Base-by-base conservation (phyloP, 2,113 vertebrate genomes). In the Rhabdomys dilectus region DNA sequence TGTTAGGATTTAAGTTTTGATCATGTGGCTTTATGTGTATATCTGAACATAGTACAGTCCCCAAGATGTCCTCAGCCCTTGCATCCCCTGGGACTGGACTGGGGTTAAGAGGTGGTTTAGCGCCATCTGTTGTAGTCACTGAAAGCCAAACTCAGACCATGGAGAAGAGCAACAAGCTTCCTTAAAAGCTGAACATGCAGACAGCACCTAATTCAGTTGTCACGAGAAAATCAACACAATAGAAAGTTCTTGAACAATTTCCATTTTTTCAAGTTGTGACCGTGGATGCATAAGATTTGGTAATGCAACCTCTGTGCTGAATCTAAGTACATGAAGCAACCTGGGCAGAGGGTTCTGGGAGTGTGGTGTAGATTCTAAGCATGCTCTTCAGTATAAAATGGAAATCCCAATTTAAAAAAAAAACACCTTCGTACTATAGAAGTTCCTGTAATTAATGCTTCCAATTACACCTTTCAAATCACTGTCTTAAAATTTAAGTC, bases 401-500 rank as follows among this genome's bases (percentile, higher is more conserved):
- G 85, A 88, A 95, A 82, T 26, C 80, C 51, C 5, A 6, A 31
- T 81, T 90, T 16, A 9, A 39, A 15, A 95, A 90, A 15, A 95
- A 90, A 93, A 72, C 51, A 21, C 17, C 10, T 81, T 56, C 22
- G 4, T 39, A 75, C 4, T 75, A 1, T 31, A 93, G 39, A 39
- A 72, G 51, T 68, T 76, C 12, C 78, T 89, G 1, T 91, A 72
- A 81, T 81, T 90, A 94, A 60, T 90, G 62, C 56, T 82, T 5
- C 21, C 92, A 82, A 91, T 90, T 77, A 77, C n/a, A 75, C 70
- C 29, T 94, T 95, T 72, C 68, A 31, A 68, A 48, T 84, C 53
- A 66, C 42, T 93, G 36, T 72, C 86, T 85, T 91, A 60, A n/a
- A 73, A 81, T 89, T 70, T 73, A 89, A 96, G n/a, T 93, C 39